These are phyloP conservation scores for Stigmatopora nigra DNA, from an alignment of 2,113 vertebrate species.

Conservation along the genomic window DNA sequence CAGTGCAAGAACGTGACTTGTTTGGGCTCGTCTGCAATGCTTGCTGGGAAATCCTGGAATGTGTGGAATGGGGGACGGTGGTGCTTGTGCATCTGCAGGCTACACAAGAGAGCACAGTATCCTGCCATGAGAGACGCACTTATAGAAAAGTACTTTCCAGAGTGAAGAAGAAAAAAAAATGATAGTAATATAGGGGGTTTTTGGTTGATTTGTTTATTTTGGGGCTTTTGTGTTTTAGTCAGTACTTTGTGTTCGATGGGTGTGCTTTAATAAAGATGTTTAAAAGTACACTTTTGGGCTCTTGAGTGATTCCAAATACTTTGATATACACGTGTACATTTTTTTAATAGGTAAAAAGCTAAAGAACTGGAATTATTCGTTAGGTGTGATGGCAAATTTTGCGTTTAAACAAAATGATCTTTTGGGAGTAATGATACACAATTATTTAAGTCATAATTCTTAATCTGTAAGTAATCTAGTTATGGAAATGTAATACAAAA, in stretches of 20 bases:
- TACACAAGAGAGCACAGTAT: conserved; percentile 51
- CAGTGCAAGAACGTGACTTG: conserved; percentile 69
- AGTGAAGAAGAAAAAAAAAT: background rate
- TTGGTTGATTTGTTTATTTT: background rate
- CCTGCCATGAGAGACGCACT: conserved; percentile 55
- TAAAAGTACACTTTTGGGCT: background rate
- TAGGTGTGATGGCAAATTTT: too few species aligned
- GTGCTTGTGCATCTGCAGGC: conserved; percentile 63
- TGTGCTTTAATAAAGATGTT: background rate
- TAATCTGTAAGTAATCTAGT: too few species aligned
- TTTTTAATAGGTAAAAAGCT: too few species aligned
- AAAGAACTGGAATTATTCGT: too few species aligned
- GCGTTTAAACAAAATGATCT: too few species aligned
- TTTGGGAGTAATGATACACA: too few species aligned
- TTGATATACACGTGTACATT: background rate
- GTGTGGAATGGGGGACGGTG: conserved; percentile 70
- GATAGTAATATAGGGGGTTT: background rate
- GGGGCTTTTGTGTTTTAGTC: background rate
- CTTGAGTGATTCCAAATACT: background rate
- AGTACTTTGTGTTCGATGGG: background rate
- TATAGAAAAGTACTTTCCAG: conserved; percentile 15
- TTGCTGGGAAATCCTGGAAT: conserved; percentile 73
- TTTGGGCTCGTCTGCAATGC: conserved; percentile 71
- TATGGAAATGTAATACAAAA: too few species aligned
- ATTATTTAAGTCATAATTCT: too few species aligned